A percentile compares a stretch with the other conserved stretches of the same genome.
Evolutionary conservation across 2,113 vertebrate species (phyloP).

Genomic region (Heloderma charlesbogerti): DNA sequence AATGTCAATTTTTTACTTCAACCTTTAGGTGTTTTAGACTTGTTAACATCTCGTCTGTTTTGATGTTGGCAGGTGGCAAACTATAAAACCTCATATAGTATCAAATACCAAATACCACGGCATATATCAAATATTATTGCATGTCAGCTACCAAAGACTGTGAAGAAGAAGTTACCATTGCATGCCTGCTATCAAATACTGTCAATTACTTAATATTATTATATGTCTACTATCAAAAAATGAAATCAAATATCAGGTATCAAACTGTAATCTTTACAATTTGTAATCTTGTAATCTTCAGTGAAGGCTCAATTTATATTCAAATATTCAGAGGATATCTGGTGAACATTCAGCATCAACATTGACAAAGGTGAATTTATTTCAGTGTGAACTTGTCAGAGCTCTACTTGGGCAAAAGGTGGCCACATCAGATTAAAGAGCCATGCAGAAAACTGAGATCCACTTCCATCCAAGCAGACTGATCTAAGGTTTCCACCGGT

Average conservation of each 20-base stretch:
- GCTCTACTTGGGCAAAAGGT: conserved; percentile 1
- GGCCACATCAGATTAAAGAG: conserved; percentile 55
- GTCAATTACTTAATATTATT: background rate
- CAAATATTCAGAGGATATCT: background rate
- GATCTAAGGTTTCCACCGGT: conserved; percentile 61
- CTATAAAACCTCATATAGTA: background rate
- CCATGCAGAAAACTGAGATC: conserved; percentile 41
- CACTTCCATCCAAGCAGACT: conserved; percentile 55
- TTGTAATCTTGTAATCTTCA: too few species aligned
- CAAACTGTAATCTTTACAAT: too few species aligned
- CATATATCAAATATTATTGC: background rate
- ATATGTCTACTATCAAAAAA: background rate
- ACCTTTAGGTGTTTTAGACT: background rate
- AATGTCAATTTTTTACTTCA: background rate
- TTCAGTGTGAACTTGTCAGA: background rate
- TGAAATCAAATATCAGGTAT: background rate
- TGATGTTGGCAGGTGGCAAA: background rate
- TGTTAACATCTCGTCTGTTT: background rate
- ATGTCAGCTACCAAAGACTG: background rate
- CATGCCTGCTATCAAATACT: background rate
- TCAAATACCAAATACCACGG: background rate
- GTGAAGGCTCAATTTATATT: background rate
- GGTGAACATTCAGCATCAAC: background rate
- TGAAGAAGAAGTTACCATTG: background rate
- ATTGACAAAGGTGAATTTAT: background rate